These are phyloP conservation scores for Aphodius sticticus DNA, from an alignment of 2,888 invertebrate genomes.

Conservation along the genomic window DNA sequence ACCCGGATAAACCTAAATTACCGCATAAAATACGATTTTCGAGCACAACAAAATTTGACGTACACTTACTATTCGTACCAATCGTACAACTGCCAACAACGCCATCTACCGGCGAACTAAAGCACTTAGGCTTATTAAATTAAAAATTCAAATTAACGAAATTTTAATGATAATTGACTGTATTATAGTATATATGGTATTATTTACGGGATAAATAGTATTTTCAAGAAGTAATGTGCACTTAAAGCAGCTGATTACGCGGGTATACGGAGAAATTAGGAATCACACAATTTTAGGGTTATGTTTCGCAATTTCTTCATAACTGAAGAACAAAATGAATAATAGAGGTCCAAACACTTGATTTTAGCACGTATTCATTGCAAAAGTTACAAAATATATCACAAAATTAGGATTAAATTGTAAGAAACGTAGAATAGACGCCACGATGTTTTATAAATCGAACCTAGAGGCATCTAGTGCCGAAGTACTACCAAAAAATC, in stretches of 20 bases:
- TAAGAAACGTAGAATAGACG: not conserved
- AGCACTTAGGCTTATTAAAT: too few relatives aligned
- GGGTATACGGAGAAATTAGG: not conserved
- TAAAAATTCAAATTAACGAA: too few relatives aligned
- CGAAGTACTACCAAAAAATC: not conserved
- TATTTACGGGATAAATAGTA: not conserved
- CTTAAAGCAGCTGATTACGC: not conserved
- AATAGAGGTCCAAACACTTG: not conserved
- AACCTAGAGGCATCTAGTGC: too few relatives aligned
- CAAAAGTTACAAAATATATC: not conserved
- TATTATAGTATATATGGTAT: not conserved
- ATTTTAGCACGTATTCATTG: not conserved
- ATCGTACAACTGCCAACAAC: too few relatives aligned
- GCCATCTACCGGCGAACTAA: too few relatives aligned
- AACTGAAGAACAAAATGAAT: not conserved
- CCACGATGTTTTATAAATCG: too few relatives aligned
- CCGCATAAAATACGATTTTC: not conserved
- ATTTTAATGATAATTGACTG: too few relatives aligned
- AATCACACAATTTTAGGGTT: not conserved
- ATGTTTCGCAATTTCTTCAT: not conserved
- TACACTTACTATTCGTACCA: not conserved
- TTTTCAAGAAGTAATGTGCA: not conserved
- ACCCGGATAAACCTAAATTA: not conserved
- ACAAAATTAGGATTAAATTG: not conserved
- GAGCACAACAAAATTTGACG: not conserved